Evolutionary conservation across 2,888 invertebrate genomes (phyloP).

Genomic region (Acleris literana): DNA sequence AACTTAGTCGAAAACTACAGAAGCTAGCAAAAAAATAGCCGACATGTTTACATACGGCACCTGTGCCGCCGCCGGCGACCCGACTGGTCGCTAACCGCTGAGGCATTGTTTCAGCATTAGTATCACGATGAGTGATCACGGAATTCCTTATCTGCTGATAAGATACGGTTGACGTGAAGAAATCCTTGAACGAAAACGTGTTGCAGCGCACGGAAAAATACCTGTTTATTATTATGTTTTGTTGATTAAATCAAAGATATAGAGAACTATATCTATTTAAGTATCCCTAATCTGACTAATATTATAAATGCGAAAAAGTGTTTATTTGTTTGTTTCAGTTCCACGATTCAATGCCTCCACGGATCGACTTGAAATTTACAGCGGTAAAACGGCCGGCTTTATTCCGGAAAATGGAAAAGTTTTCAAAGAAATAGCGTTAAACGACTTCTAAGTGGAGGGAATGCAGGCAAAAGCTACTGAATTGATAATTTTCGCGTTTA

Average conservation of each 20-base stretch:
- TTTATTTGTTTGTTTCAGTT: too few species aligned
- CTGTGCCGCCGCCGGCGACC: constrained; percentile 1
- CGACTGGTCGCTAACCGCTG: too few species aligned
- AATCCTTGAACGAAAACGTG: constrained; percentile 24
- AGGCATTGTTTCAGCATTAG: constrained; percentile 8
- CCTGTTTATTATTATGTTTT: constrained; percentile 10
- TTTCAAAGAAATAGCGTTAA: too few species aligned
- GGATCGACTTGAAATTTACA: too few species aligned
- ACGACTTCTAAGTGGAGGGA: too few species aligned
- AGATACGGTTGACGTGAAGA: constrained; percentile 21
- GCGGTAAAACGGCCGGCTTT: too few species aligned
- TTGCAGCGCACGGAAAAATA: constrained; percentile 13
- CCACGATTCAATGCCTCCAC: too few species aligned
- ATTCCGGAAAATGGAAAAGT: too few species aligned
- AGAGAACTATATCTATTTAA: constrained; percentile 13
- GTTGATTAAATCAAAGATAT: constrained; percentile 1
- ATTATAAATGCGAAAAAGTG: too few species aligned
- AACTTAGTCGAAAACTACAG: constrained; percentile 17
- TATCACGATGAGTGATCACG: constrained; percentile 17
- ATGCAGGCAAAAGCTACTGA: too few species aligned
- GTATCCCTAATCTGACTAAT: too few species aligned
- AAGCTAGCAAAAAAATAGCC: constrained; percentile 20
- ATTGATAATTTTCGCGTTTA: too few species aligned
- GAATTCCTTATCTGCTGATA: constrained; percentile 19
- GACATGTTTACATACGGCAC: constrained; percentile 27